Conservation (phyloP, 2,113 vertebrate species). For the Melanerpes formicivorus region DNA sequence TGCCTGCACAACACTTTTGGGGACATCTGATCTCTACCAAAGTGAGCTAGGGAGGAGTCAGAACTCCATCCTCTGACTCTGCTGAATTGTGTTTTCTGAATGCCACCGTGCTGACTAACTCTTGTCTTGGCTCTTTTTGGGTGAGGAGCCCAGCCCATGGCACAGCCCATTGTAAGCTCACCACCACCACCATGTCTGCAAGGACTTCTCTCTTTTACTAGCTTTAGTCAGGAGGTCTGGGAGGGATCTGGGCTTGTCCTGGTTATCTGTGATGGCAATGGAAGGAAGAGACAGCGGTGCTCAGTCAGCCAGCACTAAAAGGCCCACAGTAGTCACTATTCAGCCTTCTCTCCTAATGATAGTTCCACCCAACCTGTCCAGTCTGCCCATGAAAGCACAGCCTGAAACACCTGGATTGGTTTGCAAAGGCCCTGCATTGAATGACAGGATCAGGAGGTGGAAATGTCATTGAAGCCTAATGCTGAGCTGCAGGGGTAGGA, state of each 20-base stretch:
- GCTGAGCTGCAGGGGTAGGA: background rate
- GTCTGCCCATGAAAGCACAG: background rate
- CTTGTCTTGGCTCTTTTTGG: background rate
- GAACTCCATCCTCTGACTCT: background rate
- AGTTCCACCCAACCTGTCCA: background rate
- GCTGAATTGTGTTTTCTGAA: background rate
- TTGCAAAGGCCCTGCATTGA: background rate
- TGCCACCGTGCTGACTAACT: background rate
- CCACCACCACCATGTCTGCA: background rate
- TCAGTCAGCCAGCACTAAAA: background rate
- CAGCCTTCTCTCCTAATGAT: background rate
- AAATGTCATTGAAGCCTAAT: background rate
- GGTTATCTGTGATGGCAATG: background rate
- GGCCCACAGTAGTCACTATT: background rate
- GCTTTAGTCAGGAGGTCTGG: background rate
- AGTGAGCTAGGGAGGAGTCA: background rate
- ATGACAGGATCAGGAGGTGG: rapidly evolving
- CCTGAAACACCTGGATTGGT: background rate
- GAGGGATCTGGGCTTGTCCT: background rate
- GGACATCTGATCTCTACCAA: background rate
- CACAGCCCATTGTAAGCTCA: background rate
- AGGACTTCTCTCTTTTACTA: background rate
- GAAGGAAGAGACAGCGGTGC: background rate
- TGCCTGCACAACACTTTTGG: background rate
- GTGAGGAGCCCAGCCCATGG: background rate